Base-by-base conservation (phyloP, 2,113 vertebrate species). In the Passerina amoena region DNA sequence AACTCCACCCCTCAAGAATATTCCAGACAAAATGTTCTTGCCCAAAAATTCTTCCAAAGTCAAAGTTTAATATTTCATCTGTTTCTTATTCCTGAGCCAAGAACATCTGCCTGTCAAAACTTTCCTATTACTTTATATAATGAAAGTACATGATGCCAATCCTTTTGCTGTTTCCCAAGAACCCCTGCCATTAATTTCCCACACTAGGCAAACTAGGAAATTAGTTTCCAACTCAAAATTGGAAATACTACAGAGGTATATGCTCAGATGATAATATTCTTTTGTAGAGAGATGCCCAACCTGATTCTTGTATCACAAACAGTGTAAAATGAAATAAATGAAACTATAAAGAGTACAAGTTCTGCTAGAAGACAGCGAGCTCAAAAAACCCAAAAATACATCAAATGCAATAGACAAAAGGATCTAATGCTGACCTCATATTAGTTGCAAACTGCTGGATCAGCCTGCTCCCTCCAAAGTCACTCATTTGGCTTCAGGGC, bases 381-480 rank as follows among this genome's bases (percentile, higher is more conserved):
- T 10, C 75, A 66, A 35, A 82, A 91, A 85, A 19, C 11, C 2
- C 38, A 78, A 77, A 33, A 20, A 70, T 40, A 88, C 30, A 77
- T 3, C 69, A 79, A 95, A 69, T 6, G 11, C 0, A 9, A 59
- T 7, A 76, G 53, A 73, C 84, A 80, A 79, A 93, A 80, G 30
- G 42, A 82, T 87, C 38, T 48, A 65, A 18, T 31, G 65, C n/a
- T 90, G 87, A 90, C 71, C 93, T 95, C 75, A 14, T 44, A 73
- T 61, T 64, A 79, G 38, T 9, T 79, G 35, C 76, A 77, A 96
- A 94, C 28, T 91, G 73, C 87, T 92, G 63, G 79, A 89, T 90
- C 90, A 88, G 77, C 86, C 47, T 35, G 11, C 65, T 94, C 14
- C 57, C 33, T 94, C 69, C 86, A 69, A 94, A 79, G 93, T 84